These are phyloP conservation scores for Temnopleurus reevesii DNA, from an alignment of 53 echinoderm and acorn worm genomes.

Conservation along the genomic window DNA sequence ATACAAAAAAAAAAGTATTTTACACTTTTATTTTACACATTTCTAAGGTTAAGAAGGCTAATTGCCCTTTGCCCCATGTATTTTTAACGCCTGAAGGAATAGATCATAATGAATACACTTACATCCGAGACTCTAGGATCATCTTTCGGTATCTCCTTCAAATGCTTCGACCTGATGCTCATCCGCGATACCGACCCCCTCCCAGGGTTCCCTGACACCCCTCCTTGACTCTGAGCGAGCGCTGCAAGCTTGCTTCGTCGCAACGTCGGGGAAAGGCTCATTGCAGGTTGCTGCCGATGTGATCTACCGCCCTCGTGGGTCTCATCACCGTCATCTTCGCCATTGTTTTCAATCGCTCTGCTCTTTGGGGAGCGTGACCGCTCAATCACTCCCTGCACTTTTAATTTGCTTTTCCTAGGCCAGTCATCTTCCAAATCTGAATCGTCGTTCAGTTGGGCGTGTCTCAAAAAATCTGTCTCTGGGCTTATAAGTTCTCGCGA, in stretches of 20 bases:
- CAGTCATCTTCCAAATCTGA: slow-evolving; percentile 31
- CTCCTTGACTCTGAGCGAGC: slow-evolving; percentile 23
- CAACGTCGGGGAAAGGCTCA: slow-evolving; percentile 64
- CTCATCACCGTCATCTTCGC: not conserved
- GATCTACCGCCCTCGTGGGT: not conserved
- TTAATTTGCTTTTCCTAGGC: not conserved
- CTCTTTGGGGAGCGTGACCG: slow-evolving; percentile 41
- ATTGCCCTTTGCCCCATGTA: too few species aligned
- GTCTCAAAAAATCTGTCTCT: slow-evolving; percentile 44
- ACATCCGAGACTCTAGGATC: slow-evolving; percentile 92
- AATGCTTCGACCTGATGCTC: slow-evolving; percentile 84
- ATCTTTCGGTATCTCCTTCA: slow-evolving; percentile 90
- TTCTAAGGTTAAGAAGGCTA: too few species aligned
- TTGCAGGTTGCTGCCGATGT: slow-evolving; percentile 37
- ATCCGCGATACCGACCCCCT: slow-evolving; percentile 70
- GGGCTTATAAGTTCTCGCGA: slow-evolving; percentile 48
- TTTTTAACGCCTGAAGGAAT: too few species aligned
- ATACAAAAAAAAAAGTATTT: too few species aligned
- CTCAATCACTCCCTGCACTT: slow-evolving; percentile 1
- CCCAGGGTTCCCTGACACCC: not conserved
- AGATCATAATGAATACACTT: slow-evolving; percentile 64
- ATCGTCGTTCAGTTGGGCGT: slow-evolving; percentile 42
- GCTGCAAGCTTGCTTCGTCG: slow-evolving; percentile 61
- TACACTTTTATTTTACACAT: too few species aligned
- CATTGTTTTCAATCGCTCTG: not conserved